Percentiles rank a stretch among this genome's conserved stretches.
Conservation (phyloP, 2,888 invertebrate species). For the Eupsilia transversa region DNA sequence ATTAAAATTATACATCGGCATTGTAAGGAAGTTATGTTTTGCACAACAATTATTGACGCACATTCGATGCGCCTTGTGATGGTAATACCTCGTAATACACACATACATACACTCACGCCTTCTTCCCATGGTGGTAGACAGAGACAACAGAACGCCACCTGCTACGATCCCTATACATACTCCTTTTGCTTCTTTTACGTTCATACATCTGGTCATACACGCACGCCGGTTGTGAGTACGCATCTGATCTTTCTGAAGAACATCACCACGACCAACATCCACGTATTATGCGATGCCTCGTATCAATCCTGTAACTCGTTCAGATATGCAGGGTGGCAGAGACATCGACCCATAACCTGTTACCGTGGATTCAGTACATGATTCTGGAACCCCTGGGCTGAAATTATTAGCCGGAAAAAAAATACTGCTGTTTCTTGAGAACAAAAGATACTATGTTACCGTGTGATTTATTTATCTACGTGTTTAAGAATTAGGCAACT, state of each 20-base stretch:
- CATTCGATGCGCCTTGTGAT: background rate
- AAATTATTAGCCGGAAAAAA: too few species aligned
- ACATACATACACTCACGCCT: background rate
- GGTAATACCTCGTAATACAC: background rate
- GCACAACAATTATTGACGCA: conserved; percentile 35
- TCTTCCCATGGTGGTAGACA: background rate
- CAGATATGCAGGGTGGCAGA: too few species aligned
- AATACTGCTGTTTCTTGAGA: too few species aligned
- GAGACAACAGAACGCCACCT: background rate
- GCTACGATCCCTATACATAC: background rate
- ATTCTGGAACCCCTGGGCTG: too few species aligned
- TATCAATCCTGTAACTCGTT: background rate
- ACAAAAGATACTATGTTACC: background rate
- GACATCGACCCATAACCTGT: too few species aligned
- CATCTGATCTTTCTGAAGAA: background rate
- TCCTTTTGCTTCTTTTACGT: background rate
- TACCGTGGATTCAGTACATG: too few species aligned
- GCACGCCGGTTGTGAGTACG: background rate
- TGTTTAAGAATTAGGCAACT: conserved; percentile 9
- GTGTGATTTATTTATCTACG: background rate
- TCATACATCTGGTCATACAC: background rate
- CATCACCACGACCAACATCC: background rate
- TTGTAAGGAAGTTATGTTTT: conserved; percentile 16
- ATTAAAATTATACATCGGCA: conserved; percentile 21
- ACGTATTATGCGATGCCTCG: background rate